A percentile compares a stretch with the other conserved stretches of the same genome.
These are phyloP conservation scores for Pantala flavescens DNA, from an alignment of 1,140 invertebrate genomes.

Conservation along the genomic window DNA sequence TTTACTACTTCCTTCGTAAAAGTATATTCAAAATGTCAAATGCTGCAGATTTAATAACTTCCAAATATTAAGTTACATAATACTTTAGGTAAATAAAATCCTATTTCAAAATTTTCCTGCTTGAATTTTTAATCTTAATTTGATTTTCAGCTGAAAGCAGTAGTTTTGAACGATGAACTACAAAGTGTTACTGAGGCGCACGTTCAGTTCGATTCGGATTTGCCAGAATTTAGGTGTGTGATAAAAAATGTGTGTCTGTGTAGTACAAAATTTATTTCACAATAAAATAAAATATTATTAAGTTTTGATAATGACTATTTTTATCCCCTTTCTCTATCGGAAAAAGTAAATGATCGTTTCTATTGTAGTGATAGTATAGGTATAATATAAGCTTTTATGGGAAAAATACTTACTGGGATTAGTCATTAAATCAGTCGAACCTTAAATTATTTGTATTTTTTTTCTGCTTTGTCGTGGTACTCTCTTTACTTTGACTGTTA, in stretches of 20 bases:
- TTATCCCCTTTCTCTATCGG: too few relatives aligned
- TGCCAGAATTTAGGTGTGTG: constrained; percentile 78
- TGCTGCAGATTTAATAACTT: background rate
- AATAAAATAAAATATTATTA: too few relatives aligned
- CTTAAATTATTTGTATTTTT: too few relatives aligned
- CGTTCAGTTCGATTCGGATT: constrained; percentile 80
- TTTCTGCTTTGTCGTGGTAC: too few relatives aligned
- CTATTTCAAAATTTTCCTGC: constrained; percentile 20
- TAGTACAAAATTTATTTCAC: too few relatives aligned
- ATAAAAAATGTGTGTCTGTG: too few relatives aligned
- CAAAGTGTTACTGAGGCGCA: constrained; percentile 62
- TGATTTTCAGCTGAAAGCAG: constrained; percentile 71
- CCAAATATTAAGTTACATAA: constrained; percentile 19
- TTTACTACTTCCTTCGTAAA: too few relatives aligned
- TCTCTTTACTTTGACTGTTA: too few relatives aligned
- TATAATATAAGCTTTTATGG: background rate
- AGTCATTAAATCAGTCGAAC: too few relatives aligned
- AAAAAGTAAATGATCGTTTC: background rate
- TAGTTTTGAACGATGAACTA: constrained; percentile 66
- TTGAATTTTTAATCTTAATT: constrained; percentile 8
- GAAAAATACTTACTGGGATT: background rate
- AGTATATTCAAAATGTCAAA: too few relatives aligned
- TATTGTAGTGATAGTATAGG: background rate
- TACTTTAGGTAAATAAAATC: constrained; percentile 18
- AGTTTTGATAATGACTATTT: too few relatives aligned